A percentile compares a stretch with the other conserved stretches of the same genome.
These are phyloP conservation scores for Bruchidius siliquastri DNA, from an alignment of 2,888 invertebrate genomes.

Conservation along the genomic window DNA sequence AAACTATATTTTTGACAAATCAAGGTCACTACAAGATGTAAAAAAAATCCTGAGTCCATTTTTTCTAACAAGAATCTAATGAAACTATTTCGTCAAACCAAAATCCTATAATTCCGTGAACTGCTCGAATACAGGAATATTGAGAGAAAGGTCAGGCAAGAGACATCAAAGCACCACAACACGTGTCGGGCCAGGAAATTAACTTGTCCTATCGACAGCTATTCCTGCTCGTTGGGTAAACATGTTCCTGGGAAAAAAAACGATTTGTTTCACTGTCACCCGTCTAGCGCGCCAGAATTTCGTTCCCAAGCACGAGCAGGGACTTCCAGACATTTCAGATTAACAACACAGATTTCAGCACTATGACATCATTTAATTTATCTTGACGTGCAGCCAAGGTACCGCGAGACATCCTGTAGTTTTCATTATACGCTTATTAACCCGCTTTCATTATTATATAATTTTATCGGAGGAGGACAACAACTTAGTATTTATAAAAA, in stretches of 20 bases:
- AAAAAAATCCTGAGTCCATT: no score
- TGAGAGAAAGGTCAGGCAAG: background rate
- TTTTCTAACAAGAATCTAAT: no score
- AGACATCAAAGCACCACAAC: background rate
- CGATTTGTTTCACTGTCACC: background rate
- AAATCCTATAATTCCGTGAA: background rate
- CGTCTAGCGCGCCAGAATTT: background rate
- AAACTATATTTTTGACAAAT: no score
- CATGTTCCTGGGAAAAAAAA: background rate
- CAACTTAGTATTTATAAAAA: no score
- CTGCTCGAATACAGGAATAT: background rate
- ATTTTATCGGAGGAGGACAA: no score
- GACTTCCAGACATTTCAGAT: background rate
- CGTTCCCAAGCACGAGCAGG: background rate
- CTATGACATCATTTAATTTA: background rate
- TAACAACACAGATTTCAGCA: background rate
- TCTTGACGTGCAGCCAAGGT: background rate
- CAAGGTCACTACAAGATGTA: no score
- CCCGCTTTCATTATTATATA: no score
- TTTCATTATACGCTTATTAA: no score
- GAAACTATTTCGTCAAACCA: no score
- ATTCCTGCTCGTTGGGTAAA: background rate
- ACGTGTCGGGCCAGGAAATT: background rate
- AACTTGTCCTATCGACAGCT: background rate
- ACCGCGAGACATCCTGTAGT: background rate